Evolutionary conservation across 1,140 invertebrate species (phyloP), one percentile per base, ranked within the genome.

Genomic region (Drosophila parabipectinata): DNA sequence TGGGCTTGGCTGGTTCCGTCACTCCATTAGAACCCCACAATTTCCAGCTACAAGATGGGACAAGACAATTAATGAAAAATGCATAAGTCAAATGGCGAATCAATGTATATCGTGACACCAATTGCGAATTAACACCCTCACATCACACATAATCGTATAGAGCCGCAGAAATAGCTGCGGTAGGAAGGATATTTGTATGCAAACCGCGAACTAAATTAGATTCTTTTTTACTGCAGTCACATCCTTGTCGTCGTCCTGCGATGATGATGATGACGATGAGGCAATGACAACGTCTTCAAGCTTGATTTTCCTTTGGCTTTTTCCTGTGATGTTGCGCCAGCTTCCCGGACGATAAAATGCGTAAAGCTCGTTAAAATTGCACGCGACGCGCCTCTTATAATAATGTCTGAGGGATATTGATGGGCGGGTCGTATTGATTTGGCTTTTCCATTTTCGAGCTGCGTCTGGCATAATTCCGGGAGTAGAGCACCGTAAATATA

Each of bases 81-180:
- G 73, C 87, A 90, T 83, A 76, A 53, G 68, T 58, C 50, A 79
- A 80, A 90, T 80, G 59, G 75, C 63, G 74, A 90, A 90, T 90
- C 87, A 90, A 90, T 90, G 88, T 87, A 90, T 90, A 90, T 88
- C 87, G 87, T 90, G 87, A 90, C 87, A 78, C 87, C 82, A 90
- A 83, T 90, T 67, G 79, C 53, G 71, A 82, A 76, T 75, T 67
- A 72, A 79, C 55, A 78, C 45, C 57, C 79, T 63, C 51, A 50
- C 51, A 60, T 37, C 63, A 41, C 18, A 7, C 47, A 69, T 44
- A 67, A 45, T 9, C 28, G 68, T 18, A 30, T 8, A 34, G 4
- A 21, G 4, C 32, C 14, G 24, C 39, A 55, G 76, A 37, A 47
- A 57, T 67, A 26, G 59, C 52, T 72, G 67, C 37, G 66, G 34